Conservation (phyloP, 2,113 vertebrate genomes). For the Oreochromis tanganicae region DNA sequence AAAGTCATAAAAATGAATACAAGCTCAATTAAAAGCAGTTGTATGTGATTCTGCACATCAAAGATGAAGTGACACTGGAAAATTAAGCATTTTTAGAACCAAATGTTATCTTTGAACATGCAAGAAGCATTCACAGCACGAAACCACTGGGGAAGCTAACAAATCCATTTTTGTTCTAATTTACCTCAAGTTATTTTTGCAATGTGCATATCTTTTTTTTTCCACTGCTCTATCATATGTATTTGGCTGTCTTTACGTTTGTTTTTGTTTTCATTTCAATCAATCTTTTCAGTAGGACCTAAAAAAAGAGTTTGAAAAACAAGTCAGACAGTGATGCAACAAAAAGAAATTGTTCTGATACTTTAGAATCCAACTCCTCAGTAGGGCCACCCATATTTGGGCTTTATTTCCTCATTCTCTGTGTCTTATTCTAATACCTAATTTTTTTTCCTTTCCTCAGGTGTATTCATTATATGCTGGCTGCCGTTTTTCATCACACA, state of each 20-base stretch:
- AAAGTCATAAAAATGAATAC: background rate
- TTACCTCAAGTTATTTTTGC: background rate
- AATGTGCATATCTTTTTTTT: background rate
- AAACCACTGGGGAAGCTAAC: background rate
- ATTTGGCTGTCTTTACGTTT: background rate
- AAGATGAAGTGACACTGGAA: background rate
- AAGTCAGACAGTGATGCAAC: constrained; percentile 33
- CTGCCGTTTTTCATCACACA: constrained; percentile 98
- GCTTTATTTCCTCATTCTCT: background rate
- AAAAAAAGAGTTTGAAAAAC: constrained; percentile 12
- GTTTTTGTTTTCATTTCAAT: background rate
- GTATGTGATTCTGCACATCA: background rate
- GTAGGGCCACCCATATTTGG: background rate
- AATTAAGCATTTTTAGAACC: background rate
- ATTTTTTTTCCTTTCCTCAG: constrained; percentile 62
- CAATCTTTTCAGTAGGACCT: background rate
- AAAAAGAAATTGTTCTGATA: background rate
- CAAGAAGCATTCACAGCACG: background rate
- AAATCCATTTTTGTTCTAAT: background rate
- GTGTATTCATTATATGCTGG: constrained; percentile 99
- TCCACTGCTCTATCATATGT: background rate
- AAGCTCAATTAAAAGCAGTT: background rate
- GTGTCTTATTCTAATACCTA: background rate
- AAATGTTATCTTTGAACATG: background rate
- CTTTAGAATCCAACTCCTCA: background rate